Base-by-base conservation (phyloP, 2,113 vertebrate genomes). In the Morone saxatilis region DNA sequence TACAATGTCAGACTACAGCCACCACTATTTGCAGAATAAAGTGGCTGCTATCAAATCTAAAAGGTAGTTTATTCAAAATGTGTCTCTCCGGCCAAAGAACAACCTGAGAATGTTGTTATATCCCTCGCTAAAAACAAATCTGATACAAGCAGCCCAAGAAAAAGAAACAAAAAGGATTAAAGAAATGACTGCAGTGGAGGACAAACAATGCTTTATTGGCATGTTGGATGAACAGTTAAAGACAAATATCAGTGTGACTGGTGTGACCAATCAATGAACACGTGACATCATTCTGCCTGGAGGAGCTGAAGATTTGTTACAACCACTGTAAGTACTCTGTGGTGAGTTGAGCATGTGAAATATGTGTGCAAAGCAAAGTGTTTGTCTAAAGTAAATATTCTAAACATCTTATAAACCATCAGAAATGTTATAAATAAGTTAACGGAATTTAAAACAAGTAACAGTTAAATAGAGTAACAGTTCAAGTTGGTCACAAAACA, bases 181-280 rank as follows among this genome's bases (percentile, higher is more conserved):
- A 41, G 6, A 3, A 5, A 59, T 14, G 10, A 61, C 47, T 17
- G 36, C 25, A 10, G 5, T 80, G 69, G 66, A 71, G 68, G 61
- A 68, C 54, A 78, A 71, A 85, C 54, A 60, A 70, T 47, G 20
- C 76, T 93, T 93, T 92, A 92, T 89, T 92, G 50, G 47, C 56
- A 82, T 61, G 71, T 69, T 65, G 38, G 45, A 69, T 53, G 7
- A 73, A 75, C 71, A 88, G 48, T 79, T 9, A 81, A 71, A 78
- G 47, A 81, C 74, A 81, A 56, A 75, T 43, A 54, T 22, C n/a
- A 40, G 40, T 76, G 68, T 11, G 54, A 72, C 17, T 70, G 38
- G 51, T 25, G 41, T 31, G 48, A 78, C 17, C 60, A 75, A 38
- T 79, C 22, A 43, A 20, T 5, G 22, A 47, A 45, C 22, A 22